Percentiles rank a stretch among this genome's conserved stretches.
Conservation (phyloP, 2,113 vertebrate genomes). For the Taurulus bubalis region DNA sequence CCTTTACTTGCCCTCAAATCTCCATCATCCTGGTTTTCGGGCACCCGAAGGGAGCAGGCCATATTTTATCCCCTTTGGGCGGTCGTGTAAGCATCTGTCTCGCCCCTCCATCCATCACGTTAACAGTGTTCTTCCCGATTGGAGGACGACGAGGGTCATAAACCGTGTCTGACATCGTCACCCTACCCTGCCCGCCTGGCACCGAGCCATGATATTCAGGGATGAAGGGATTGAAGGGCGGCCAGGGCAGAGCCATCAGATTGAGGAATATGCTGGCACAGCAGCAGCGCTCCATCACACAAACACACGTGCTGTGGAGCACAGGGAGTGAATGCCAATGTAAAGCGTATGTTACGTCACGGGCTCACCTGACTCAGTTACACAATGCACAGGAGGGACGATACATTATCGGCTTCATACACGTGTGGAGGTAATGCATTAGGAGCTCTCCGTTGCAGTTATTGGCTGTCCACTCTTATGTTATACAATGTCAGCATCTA, state of each 20-base stretch:
- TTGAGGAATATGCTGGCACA: slow-evolving; percentile 78
- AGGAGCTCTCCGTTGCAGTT: slow-evolving; percentile 31
- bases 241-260: slow-evolving; percentile 48
- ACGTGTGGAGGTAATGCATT: slow-evolving; percentile 47
- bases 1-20: slow-evolving; percentile 59
- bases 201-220: slow-evolving; percentile 40
- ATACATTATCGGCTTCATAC: slow-evolving; percentile 38
- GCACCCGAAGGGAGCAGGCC: background rate
- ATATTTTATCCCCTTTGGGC: slow-evolving; percentile 57
- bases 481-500: slow-evolving; percentile 56
- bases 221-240: slow-evolving; percentile 63
- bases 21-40: slow-evolving; percentile 2
- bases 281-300: slow-evolving; percentile 60
- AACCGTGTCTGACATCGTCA: slow-evolving; percentile 50
- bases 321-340: slow-evolving; percentile 44
- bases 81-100: slow-evolving; percentile 32
- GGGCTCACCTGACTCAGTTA: slow-evolving; percentile 49
- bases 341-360: slow-evolving; percentile 35
- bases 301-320: slow-evolving; percentile 20
- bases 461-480: slow-evolving; percentile 47
- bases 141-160: slow-evolving; percentile 63
- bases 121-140: slow-evolving; percentile 56
- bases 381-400: slow-evolving; percentile 74
- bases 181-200: slow-evolving; percentile 62
- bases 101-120: slow-evolving; percentile 66